Conservation (phyloP, 2,113 vertebrate genomes). For the Myiagra hebetior region DNA sequence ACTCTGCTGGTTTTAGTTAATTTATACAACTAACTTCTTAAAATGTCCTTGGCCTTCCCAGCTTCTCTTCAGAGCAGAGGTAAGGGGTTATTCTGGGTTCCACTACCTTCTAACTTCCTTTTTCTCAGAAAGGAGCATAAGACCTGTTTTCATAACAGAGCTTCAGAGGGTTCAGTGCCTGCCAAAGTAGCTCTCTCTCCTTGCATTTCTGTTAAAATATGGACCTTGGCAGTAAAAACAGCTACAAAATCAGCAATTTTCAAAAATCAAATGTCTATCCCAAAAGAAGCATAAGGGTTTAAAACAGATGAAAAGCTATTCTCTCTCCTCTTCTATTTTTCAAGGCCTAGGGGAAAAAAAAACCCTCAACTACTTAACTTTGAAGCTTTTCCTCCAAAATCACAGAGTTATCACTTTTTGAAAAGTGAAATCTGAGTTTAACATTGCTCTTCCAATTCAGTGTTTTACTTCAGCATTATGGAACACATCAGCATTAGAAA, state of each 20-base stretch:
- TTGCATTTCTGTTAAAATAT: background rate
- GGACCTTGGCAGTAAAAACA: background rate
- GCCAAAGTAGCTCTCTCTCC: background rate
- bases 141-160: background rate
- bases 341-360: accelerated
- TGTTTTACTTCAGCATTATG: background rate
- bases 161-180: background rate
- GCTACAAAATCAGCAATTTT: background rate
- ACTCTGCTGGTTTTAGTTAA: background rate
- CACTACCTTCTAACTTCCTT: background rate
- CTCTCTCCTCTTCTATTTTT: background rate
- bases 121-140: background rate
- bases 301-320: background rate
- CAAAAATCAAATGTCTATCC: background rate
- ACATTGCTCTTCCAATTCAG: background rate
- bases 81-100: background rate
- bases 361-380: background rate
- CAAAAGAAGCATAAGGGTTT: background rate
- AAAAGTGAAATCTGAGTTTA: background rate
- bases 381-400: background rate
- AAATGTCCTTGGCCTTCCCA: background rate
- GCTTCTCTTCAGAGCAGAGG: background rate
- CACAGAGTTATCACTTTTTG: background rate
- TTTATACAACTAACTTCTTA: background rate
- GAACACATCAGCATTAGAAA: background rate